phyloP scores from a whole-genome alignment of 1,140 invertebrate genomes.

The Zaprionus inermis region DNA sequence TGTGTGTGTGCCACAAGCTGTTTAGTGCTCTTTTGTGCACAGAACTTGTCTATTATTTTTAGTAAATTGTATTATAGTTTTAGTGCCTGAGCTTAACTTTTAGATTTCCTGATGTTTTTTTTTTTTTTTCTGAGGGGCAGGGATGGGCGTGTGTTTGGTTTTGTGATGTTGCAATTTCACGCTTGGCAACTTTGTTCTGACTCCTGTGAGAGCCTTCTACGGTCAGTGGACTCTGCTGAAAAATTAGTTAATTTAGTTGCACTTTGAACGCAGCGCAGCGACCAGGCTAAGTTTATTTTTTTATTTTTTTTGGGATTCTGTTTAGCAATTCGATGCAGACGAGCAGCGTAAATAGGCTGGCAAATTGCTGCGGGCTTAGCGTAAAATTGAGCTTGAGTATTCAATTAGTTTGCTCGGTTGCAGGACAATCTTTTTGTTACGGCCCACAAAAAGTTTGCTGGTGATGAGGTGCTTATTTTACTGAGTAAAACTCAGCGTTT shows the following conservation, averaged over 20 bases:
- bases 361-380: conserved; percentile 47
- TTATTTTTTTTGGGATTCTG: background rate
- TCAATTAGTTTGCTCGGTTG: conserved; percentile 33
- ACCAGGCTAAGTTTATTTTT: background rate
- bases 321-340: conserved; percentile 35
- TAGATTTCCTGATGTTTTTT: conserved; percentile 21
- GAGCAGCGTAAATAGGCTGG: conserved; percentile 57
- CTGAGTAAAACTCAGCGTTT: too few species aligned
- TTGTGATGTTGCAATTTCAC: conserved; percentile 81
- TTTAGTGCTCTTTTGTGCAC: conserved; percentile 75
- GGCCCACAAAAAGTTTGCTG: background rate
- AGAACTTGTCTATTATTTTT: conserved; percentile 71
- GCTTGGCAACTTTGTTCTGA: conserved; percentile 71
- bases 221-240: conserved; percentile 58
- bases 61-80: conserved; percentile 83
- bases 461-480: background rate
- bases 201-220: conserved; percentile 44
- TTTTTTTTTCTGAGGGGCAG: conserved; percentile 1
- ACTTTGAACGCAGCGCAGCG: conserved; percentile 27
- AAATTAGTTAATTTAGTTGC: conserved; percentile 75
- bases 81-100: conserved; percentile 66
- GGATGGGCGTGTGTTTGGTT: background rate
- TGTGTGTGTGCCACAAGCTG: conserved; percentile 50
- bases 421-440: background rate
- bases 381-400: conserved; percentile 23